Conservation (phyloP, 2,113 vertebrate genomes). For the Ictalurus furcatus region DNA sequence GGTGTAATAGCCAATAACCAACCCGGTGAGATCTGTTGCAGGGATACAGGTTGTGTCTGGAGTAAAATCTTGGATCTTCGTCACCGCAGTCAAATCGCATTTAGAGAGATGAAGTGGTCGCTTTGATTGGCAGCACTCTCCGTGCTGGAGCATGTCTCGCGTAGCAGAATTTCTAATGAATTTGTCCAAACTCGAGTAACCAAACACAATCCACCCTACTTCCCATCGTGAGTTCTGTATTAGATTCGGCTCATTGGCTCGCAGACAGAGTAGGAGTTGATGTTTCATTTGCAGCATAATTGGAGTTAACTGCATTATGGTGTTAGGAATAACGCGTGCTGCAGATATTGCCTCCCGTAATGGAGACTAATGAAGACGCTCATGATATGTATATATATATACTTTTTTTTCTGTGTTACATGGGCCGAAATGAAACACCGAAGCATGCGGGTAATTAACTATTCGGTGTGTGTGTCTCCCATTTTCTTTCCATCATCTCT, state of each 20-base stretch:
- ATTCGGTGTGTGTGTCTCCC: neutral
- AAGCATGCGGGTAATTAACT: slow-evolving; percentile 23
- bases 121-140: slow-evolving; percentile 4
- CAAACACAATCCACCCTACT: slow-evolving; percentile 17
- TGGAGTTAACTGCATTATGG: slow-evolving; percentile 47
- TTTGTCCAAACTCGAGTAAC: slow-evolving; percentile 39
- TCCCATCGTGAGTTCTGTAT: slow-evolving; percentile 36
- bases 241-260: slow-evolving; percentile 46
- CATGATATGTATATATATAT: neutral
- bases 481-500: neutral
- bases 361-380: slow-evolving; percentile 50
- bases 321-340: slow-evolving; percentile 29
- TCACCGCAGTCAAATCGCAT: neutral
- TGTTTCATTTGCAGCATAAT: slow-evolving; percentile 54
- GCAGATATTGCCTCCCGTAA: slow-evolving; percentile 51
- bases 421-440: slow-evolving; percentile 36
- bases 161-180: slow-evolving; percentile 44
- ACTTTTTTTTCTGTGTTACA: neutral
- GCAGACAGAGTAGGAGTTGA: slow-evolving; percentile 49
- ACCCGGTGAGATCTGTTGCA: neutral
- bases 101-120: neutral
- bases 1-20: neutral
- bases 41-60: neutral
- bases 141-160: neutral
- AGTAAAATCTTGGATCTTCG: neutral